These are phyloP conservation scores for Nasonia giraulti DNA, from an alignment of 1,140 invertebrate species.

Conservation along the genomic window DNA sequence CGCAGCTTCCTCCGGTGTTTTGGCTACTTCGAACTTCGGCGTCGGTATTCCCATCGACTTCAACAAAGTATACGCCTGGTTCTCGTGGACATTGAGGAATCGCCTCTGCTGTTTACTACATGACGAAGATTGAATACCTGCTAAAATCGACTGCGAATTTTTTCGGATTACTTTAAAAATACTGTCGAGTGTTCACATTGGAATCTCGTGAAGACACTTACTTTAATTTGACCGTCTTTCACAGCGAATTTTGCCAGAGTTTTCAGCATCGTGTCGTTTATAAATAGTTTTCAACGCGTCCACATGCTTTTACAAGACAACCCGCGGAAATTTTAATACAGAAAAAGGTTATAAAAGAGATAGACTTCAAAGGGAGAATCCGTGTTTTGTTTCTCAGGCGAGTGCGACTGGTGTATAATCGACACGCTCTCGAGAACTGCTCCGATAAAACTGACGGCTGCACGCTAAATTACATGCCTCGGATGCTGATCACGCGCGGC, in stretches of 20 bases:
- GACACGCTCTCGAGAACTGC: not conserved
- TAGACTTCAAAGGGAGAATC: not conserved
- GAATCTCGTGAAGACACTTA: conserved; percentile 28
- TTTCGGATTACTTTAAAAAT: not conserved
- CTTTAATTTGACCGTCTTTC: conserved; percentile 18
- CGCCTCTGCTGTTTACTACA: conserved; percentile 80
- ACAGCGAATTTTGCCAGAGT: conserved; percentile 19
- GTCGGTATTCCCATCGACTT: conserved; percentile 90
- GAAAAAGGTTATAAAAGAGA: not conserved
- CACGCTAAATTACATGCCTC: conserved; percentile 22
- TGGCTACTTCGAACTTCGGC: conserved; percentile 94
- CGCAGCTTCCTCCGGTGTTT: conserved; percentile 87
- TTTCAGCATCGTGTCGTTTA: conserved; percentile 27
- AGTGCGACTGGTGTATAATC: not conserved
- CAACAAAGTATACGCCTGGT: conserved; percentile 93
- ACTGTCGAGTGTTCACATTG: not conserved
- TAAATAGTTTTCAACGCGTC: not conserved
- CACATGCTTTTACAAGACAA: not conserved
- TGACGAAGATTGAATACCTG: not conserved
- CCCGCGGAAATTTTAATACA: conserved; percentile 5
- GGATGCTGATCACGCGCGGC: not conserved
- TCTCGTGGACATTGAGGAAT: conserved; percentile 95
- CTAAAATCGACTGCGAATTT: conserved; percentile 11
- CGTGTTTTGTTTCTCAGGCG: conserved; percentile 15
- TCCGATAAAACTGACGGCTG: conserved; percentile 29